Evolutionary conservation across 2,888 invertebrate genomes (phyloP).

Genomic region (Andrena haemorrhoa): DNA sequence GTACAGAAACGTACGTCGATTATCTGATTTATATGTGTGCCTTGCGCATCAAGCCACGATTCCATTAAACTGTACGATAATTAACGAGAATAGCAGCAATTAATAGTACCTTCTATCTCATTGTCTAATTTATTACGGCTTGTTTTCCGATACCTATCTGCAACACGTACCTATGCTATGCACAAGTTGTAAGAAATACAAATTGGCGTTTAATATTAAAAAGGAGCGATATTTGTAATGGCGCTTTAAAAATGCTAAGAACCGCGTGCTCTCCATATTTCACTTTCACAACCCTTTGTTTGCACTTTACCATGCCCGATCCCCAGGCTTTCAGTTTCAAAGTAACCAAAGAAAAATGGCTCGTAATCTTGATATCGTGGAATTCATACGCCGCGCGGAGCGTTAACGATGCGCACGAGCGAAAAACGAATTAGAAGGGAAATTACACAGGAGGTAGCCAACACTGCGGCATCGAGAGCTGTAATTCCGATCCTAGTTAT

Average conservation of each 20-base stretch:
- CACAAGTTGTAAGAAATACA: slow-evolving; percentile 16
- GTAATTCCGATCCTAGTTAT: slow-evolving; percentile 46
- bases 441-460: slow-evolving; percentile 17
- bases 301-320: not conserved
- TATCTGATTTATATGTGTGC: slow-evolving; percentile 44
- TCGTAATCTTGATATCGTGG: slow-evolving; percentile 1
- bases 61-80: slow-evolving; percentile 20
- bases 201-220: slow-evolving; percentile 30
- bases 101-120: slow-evolving; percentile 21
- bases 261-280: not conserved
- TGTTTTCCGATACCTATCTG: slow-evolving; percentile 20
- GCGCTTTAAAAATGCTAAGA: not conserved
- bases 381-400: not conserved
- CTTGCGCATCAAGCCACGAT: not conserved
- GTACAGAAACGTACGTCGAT: slow-evolving; percentile 41
- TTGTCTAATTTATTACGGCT: slow-evolving; percentile 32
- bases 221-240: not conserved
- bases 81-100: slow-evolving; percentile 29
- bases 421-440: not conserved
- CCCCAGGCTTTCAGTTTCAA: not conserved
- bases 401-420: slow-evolving; percentile 37
- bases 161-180: slow-evolving; percentile 1
- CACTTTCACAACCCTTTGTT: slow-evolving; percentile 3
- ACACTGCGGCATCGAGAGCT: slow-evolving; percentile 26
- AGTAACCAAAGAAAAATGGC: not conserved